Base-by-base conservation (phyloP, 2,888 invertebrate species). In the Glaucopsyche alexis region DNA sequence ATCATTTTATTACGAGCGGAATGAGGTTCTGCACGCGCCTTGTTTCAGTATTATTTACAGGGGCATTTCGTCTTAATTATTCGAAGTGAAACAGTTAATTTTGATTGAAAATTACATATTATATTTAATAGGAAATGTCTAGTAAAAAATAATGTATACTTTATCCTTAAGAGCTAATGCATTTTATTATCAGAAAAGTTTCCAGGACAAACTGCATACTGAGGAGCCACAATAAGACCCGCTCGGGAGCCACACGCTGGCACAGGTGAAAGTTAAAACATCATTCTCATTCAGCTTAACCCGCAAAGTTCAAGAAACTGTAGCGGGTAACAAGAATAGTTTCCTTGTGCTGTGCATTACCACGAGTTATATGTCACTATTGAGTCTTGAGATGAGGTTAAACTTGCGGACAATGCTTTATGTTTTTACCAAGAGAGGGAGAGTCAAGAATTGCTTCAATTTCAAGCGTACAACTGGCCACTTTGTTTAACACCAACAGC, bases 1-100 rank as follows among this genome's bases (percentile, higher is more conserved):
- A 88, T 88, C 85, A 89, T 90, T 89, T 88, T 89, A 89, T 86
- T 87, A 88, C 83, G 84, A 87, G 86, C 82, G 87, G 87, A 89
- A 89, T 82, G 87, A 89, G 89, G 89, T 89, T 89, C 55, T 55
- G 19, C 11, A 19, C 55, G 55, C 42, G 42, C 2, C 55, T 55
- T 55, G 55, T 55, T 55, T 19, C 55, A 19, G 55, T 9, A 7
- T 55, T 55, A 11, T 4, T 19, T 55, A 11, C 16, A 9, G 16
- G 16, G 55, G 55, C 16, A 19, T 19, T 19, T 55, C 8, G 42
- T 55, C 55, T 55, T 55, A n/a, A 52, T 16, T 52, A 16, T 52
- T 16, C 0, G 29, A 29, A 4, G 42, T 42, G 42, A 42, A 40
- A 5, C n/a, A n/a, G n/a, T n/a, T n/a, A n/a, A n/a, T n/a, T 29